These are phyloP conservation scores for Melipona quadrifasciata DNA, from an alignment of 1,140 invertebrate genomes.

Conservation along the genomic window DNA sequence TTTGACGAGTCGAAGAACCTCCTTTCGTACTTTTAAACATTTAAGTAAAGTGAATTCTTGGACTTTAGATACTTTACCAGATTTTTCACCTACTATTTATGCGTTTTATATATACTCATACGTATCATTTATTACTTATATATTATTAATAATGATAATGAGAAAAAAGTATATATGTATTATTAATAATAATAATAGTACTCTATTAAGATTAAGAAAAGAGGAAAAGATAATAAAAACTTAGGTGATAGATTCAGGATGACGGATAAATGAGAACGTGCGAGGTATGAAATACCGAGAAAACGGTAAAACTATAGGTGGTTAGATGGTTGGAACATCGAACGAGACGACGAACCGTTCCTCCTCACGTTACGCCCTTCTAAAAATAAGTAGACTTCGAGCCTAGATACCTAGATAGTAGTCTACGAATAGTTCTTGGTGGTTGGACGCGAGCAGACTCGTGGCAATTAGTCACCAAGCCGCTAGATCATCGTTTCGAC, in stretches of 20 bases:
- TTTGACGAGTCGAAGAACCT: background rate
- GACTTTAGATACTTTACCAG: background rate
- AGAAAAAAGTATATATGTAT: no score
- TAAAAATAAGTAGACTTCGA: slow-evolving; percentile 81
- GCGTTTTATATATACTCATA: background rate
- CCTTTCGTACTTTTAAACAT: background rate
- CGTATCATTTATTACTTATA: background rate
- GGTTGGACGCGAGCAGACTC: slow-evolving; percentile 72
- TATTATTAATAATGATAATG: background rate
- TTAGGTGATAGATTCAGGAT: slow-evolving; percentile 29
- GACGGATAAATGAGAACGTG: background rate
- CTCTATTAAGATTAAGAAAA: no score
- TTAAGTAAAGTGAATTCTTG: no score
- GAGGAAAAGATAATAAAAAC: no score
- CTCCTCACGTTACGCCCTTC: slow-evolving; percentile 81
- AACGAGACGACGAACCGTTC: slow-evolving; percentile 74
- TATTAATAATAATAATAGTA: no score
- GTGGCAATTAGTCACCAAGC: slow-evolving; percentile 72
- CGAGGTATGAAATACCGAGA: slow-evolving; percentile 32
- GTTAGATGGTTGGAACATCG: slow-evolving; percentile 47
- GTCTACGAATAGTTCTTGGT: slow-evolving; percentile 78
- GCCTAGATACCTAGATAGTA: slow-evolving; percentile 82
- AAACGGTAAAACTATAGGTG: slow-evolving; percentile 65
- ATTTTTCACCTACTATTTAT: background rate
- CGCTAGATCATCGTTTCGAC: background rate